These are phyloP conservation scores for Cladopsammia gracilis DNA, from an alignment of 64 coral and sea anemone genomes.

Conservation along the genomic window DNA sequence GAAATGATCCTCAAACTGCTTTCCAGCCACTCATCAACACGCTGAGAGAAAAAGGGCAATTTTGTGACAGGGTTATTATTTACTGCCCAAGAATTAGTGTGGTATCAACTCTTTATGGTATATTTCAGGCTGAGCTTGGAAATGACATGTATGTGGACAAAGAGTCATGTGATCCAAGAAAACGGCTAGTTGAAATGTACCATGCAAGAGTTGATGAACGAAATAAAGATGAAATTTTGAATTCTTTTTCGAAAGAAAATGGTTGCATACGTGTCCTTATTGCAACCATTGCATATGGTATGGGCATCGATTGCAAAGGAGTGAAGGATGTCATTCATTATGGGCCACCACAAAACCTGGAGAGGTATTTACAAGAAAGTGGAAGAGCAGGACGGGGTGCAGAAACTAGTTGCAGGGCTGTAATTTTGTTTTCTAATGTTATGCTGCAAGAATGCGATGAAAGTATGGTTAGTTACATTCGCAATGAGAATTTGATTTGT, in stretches of 20 bases:
- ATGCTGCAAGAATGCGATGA: conserved; percentile 34
- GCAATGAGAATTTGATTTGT: background rate
- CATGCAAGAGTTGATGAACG: conserved; percentile 22
- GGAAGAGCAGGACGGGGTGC: background rate
- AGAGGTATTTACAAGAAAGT: conserved; percentile 15
- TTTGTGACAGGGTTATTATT: background rate
- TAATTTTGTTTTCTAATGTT: conserved; percentile 13
- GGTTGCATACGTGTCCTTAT: background rate
- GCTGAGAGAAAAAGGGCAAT: background rate
- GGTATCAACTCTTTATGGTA: background rate
- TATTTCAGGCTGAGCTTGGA: background rate
- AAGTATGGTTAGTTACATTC: background rate
- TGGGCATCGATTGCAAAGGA: conserved; percentile 22
- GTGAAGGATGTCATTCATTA: background rate
- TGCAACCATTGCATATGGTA: conserved; percentile 35
- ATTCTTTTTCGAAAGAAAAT: conserved; percentile 4
- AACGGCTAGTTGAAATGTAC: too few relatives aligned
- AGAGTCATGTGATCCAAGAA: background rate
- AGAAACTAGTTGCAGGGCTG: conserved; percentile 2
- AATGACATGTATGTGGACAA: background rate
- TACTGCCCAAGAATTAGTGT: background rate
- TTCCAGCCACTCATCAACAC: background rate
- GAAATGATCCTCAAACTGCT: background rate
- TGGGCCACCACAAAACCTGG: conserved; percentile 2
- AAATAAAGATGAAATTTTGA: conserved; percentile 22